Evolutionary conservation across 1,140 invertebrate genomes (phyloP), one percentile per base, ranked within the genome.

Genomic region (Metaphire vulgaris): DNA sequence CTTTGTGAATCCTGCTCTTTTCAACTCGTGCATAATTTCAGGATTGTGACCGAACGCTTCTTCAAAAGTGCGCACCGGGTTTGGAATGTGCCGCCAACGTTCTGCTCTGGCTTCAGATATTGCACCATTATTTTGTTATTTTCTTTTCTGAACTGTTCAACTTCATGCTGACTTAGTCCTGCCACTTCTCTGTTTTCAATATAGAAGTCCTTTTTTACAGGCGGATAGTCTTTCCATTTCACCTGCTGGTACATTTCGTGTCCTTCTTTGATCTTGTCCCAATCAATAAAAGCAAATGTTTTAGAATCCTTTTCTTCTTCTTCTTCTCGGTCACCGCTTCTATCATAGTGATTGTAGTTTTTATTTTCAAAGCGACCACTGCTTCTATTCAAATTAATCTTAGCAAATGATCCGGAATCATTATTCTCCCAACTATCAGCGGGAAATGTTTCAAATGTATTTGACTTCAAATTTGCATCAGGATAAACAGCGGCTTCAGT

Each of bases 121-220:
- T 56, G 77, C 21, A 93, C 91, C 69, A 89, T 88, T 33, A 93
- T 94, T 69, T 93, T 91, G 83, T 93, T 92, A 64, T 85, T 88
- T 2, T 80, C 74, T 65, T 81, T 78, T 74, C 88, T 86, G 21
- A 76, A 90, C 71, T 86, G 78, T 2, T 86, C 84, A 0, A 92
- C 91, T 80, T 93, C 87, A 21, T 87, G 85, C 0, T 85, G 76
- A 33, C 88, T 82, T 88, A 95, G 90, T 28, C 88, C 88, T 28
- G 89, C 85, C 1, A 96, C 89, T 78, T 87, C 86, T 0, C 90
- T 89, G 82, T 92, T 88, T 88, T 96, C 94, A 79, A 89, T 85
- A 81, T 97, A 97, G 82, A 97, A 95, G 81, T 94, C 86, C 85
- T 96, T 96, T 1, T 89, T 87, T 21, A 96, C 88, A 1, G 88